Evolutionary conservation across 1,140 invertebrate species (phyloP).

Genomic region (Euura saliciscinereae): DNA sequence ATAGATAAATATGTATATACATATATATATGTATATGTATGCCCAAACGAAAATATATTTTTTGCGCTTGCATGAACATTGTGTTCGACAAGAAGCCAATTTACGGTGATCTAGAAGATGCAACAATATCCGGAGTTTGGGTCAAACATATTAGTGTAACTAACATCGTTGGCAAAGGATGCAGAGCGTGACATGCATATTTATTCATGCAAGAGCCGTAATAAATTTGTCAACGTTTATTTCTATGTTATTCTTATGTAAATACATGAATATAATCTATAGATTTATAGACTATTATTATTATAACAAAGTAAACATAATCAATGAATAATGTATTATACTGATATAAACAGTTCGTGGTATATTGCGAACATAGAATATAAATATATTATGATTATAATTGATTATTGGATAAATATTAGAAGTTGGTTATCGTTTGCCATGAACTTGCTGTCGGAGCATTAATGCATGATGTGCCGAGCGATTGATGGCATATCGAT

Average conservation of each 20-base stretch:
- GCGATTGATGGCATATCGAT: neutral
- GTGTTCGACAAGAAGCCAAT: too few species aligned
- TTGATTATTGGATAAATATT: constrained; percentile 41
- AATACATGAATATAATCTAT: constrained; percentile 54
- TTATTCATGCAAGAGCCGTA: too few species aligned
- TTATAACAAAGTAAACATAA: constrained; percentile 48
- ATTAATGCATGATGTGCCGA: neutral
- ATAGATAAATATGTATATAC: constrained; percentile 13
- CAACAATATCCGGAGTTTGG: too few species aligned
- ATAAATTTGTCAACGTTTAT: neutral
- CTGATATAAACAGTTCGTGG: constrained; percentile 47
- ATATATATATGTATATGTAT: neutral
- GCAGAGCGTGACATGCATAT: too few species aligned
- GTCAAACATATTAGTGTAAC: too few species aligned
- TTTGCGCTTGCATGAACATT: constrained; percentile 26
- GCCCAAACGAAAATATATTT: constrained; percentile 8
- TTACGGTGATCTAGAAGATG: too few species aligned
- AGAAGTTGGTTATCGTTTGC: constrained; percentile 38
- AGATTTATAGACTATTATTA: constrained; percentile 45
- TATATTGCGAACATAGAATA: constrained; percentile 40
- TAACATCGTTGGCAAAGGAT: too few species aligned
- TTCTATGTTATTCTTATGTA: constrained; percentile 43
- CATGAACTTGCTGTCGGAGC: constrained; percentile 1
- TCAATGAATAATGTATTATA: constrained; percentile 57
- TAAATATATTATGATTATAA: constrained; percentile 38